These are phyloP conservation scores for Petrolisthes cinctipes DNA, from an alignment of 2,888 invertebrate genomes.

Conservation along the genomic window DNA sequence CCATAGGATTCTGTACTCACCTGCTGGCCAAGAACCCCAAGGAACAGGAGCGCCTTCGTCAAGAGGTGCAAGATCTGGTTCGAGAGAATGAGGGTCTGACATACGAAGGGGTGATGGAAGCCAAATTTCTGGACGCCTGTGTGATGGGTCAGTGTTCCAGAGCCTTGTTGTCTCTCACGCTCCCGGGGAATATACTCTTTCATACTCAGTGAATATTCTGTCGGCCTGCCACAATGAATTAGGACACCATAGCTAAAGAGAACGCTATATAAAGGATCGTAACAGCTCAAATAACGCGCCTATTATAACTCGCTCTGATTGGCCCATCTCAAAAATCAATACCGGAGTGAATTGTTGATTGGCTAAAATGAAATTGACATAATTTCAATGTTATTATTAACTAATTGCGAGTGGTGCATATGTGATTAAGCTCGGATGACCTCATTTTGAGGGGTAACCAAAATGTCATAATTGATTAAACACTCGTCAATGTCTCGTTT, in stretches of 20 bases:
- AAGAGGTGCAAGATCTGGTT: constrained; percentile 72
- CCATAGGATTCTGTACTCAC: constrained; percentile 74
- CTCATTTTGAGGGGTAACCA: no score
- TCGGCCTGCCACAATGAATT: neutral
- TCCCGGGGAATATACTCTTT: neutral
- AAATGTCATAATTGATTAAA: no score
- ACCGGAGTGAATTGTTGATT: no score
- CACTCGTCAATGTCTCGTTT: no score
- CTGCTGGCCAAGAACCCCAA: constrained; percentile 73
- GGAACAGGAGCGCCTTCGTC: constrained; percentile 72
- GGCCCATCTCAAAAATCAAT: neutral
- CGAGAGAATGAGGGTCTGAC: constrained; percentile 72
- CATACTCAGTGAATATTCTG: neutral
- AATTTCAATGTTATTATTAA: no score
- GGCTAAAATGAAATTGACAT: no score
- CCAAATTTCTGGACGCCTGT: constrained; percentile 72
- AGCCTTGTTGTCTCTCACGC: neutral
- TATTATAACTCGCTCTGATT: neutral
- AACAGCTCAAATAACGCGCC: neutral
- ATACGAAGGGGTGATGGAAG: constrained; percentile 72
- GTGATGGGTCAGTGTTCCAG: constrained; percentile 20
- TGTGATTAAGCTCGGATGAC: no score
- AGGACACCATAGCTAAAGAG: neutral
- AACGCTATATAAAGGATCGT: neutral
- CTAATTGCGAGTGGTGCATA: no score